Evolutionary conservation across 2,888 invertebrate species (phyloP).

Genomic region (Pachymerium ferrugineum): DNA sequence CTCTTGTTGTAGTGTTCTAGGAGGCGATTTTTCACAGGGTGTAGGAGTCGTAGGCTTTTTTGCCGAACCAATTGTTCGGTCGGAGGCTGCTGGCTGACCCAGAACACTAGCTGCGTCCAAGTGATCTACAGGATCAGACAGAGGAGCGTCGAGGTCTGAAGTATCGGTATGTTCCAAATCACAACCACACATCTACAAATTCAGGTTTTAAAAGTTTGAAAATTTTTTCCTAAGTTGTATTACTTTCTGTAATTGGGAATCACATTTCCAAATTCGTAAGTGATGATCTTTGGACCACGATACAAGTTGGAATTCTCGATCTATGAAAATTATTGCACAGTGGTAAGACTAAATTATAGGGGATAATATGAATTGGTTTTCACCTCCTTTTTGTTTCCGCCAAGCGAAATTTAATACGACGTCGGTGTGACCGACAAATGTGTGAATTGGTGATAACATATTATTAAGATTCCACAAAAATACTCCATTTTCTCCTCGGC

Average conservation of each 20-base stretch:
- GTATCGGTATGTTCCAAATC: slow-evolving; percentile 56
- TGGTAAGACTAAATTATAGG: no score
- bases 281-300: slow-evolving; percentile 95
- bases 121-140: not conserved
- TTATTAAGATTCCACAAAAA: slow-evolving; percentile 64
- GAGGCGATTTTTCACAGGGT: not conserved
- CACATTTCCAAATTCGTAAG: slow-evolving; percentile 82
- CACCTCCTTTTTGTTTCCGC: slow-evolving; percentile 58
- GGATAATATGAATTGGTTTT: no score
- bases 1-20: slow-evolving; percentile 32
- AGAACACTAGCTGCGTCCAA: not conserved
- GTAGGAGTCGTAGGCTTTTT: not conserved
- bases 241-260: slow-evolving; percentile 71
- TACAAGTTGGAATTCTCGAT: slow-evolving; percentile 69
- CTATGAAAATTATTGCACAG: no score
- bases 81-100: not conserved
- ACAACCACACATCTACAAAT: slow-evolving; percentile 60
- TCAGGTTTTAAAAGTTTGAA: not conserved
- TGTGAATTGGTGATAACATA: slow-evolving; percentile 65
- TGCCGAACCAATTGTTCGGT: not conserved
- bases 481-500: slow-evolving; percentile 78
- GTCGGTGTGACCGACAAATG: slow-evolving; percentile 89
- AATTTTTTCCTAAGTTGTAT: not conserved
- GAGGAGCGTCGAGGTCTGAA: slow-evolving; percentile 21
- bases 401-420: slow-evolving; percentile 93